These are phyloP conservation scores for Clarias batrachus DNA, from an alignment of 2,113 vertebrate genomes.

Conservation along the genomic window DNA sequence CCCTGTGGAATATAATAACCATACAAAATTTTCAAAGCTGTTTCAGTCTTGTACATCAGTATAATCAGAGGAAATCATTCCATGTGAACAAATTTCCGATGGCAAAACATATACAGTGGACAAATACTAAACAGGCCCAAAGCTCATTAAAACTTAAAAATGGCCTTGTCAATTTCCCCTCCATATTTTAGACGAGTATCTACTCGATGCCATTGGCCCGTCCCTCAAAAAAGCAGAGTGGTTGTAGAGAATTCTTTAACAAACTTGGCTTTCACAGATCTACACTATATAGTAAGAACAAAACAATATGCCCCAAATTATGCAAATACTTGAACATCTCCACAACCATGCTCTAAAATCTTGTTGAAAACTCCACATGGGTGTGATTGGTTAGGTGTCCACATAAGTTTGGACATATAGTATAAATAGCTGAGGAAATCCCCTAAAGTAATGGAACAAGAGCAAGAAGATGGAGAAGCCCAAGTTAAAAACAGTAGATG, in stretches of 20 bases:
- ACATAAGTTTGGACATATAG: background rate
- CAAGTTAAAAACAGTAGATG: background rate
- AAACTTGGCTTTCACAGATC: background rate
- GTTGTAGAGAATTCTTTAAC: background rate
- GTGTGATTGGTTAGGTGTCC: background rate
- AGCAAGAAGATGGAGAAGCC: background rate
- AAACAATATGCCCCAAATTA: background rate
- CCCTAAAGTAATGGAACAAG: background rate
- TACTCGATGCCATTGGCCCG: background rate
- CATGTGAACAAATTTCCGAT: background rate
- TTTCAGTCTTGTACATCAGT: background rate
- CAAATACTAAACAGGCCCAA: background rate
- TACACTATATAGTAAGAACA: background rate
- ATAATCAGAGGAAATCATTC: background rate
- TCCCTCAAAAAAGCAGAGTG: background rate
- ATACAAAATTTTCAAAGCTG: background rate
- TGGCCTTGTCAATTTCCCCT: background rate
- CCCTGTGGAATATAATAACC: constrained; percentile 51
- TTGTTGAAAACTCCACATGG: background rate
- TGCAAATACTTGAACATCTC: background rate
- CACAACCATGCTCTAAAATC: background rate
- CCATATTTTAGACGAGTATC: background rate
- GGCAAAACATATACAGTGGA: background rate
- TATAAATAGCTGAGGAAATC: background rate
- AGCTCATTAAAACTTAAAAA: background rate